These are phyloP conservation scores for Coelopa pilipes DNA, from an alignment of 2,888 invertebrate species.

Conservation along the genomic window DNA sequence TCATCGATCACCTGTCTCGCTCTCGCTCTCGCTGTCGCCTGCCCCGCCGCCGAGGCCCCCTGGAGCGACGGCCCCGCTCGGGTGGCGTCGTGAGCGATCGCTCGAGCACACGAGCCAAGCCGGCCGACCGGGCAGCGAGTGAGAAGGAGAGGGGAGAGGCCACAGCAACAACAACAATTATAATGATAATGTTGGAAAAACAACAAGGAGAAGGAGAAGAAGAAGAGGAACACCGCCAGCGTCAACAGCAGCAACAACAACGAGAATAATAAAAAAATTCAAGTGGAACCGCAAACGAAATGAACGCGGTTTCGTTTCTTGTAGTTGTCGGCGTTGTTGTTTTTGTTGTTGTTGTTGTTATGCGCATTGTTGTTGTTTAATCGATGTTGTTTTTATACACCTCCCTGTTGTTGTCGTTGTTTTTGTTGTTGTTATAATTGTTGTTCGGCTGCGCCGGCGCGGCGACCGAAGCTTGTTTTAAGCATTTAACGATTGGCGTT, in stretches of 20 bases:
- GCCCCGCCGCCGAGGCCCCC: too few species aligned
- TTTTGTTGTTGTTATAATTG: neutral
- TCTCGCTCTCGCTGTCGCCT: too few species aligned
- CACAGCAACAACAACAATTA: too few species aligned
- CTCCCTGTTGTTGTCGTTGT: too few species aligned
- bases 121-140: too few species aligned
- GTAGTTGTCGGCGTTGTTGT: constrained; percentile 11
- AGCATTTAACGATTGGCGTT: neutral
- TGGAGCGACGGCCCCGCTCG: neutral
- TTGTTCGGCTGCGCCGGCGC: constrained; percentile 5
- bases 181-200: too few species aligned
- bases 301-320: constrained; percentile 4
- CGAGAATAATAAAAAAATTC: constrained; percentile 21
- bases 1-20: too few species aligned
- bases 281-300: constrained; percentile 11
- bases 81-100: neutral
- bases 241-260: constrained; percentile 8
- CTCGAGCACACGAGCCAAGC: too few species aligned
- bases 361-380: too few species aligned
- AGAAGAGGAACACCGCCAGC: neutral
- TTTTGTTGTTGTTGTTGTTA: constrained; percentile 7
- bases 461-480: neutral
- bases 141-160: too few species aligned
- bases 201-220: too few species aligned
- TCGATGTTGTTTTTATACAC: too few species aligned